These are phyloP conservation scores for Microctonus aethiopoides DNA, from an alignment of 2,888 invertebrate genomes.

Conservation along the genomic window DNA sequence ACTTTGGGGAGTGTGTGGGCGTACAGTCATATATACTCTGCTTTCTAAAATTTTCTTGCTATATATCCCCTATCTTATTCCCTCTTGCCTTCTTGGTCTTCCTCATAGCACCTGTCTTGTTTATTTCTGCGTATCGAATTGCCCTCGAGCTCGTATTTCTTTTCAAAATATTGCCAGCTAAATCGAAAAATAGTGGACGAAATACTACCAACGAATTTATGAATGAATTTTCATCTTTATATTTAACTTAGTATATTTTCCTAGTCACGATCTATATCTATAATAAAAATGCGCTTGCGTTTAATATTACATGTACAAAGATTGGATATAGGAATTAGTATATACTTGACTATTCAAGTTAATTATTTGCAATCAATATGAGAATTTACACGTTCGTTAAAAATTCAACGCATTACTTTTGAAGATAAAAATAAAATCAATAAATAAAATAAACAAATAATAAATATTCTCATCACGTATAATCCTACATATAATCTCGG, in stretches of 20 bases:
- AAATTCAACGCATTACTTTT: no score
- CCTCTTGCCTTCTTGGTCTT: slow-evolving; percentile 33
- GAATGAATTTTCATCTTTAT: slow-evolving; percentile 48
- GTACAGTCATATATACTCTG: slow-evolving; percentile 12
- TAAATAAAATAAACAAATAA: no score
- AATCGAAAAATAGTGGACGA: slow-evolving; percentile 46
- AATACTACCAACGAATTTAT: slow-evolving; percentile 59
- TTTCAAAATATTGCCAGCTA: slow-evolving; percentile 45
- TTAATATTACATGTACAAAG: no score
- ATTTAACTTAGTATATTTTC: slow-evolving; percentile 40
- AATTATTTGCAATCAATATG: no score
- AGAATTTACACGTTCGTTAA: no score
- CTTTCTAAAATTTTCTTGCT: slow-evolving; percentile 43
- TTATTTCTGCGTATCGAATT: slow-evolving; percentile 31
- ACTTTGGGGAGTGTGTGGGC: not conserved
- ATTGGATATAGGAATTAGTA: no score
- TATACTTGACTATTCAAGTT: no score
- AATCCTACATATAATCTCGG: slow-evolving; percentile 53
- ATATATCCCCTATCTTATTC: slow-evolving; percentile 26
- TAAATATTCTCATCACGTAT: no score
- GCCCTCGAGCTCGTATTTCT: slow-evolving; percentile 46
- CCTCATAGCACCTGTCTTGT: slow-evolving; percentile 1
- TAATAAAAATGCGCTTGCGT: no score
- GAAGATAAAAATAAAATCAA: no score
- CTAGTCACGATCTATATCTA: no score